Conservation (phyloP, 2,113 vertebrate species). For the Microtus richardsoni region DNA sequence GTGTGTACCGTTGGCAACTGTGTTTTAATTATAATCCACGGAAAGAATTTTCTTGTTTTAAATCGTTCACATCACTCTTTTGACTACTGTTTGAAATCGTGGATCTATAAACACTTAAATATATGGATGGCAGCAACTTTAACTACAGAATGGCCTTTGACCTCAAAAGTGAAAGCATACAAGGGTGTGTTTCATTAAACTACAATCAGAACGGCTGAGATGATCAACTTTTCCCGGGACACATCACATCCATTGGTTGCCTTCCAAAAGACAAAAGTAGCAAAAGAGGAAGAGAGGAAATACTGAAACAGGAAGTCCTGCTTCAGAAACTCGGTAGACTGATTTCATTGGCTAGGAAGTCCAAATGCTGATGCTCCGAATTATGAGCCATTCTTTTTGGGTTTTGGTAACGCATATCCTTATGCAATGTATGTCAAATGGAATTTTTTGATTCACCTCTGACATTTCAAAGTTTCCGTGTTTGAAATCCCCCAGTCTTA, state of each 20-base stretch:
- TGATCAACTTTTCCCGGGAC: conserved; percentile 54
- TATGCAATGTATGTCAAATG: conserved; percentile 96
- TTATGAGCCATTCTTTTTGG: conserved; percentile 98
- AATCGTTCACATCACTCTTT: conserved; percentile 73
- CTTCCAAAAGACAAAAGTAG: conserved; percentile 76
- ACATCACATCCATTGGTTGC: conserved; percentile 49
- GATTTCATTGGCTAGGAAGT: conserved; percentile 90
- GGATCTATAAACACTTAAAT: conserved; percentile 66
- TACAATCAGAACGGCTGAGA: conserved; percentile 54
- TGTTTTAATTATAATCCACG: conserved; percentile 42
- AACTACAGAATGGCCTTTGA: conserved; percentile 61
- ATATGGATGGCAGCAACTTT: conserved; percentile 73
- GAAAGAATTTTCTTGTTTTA: conserved; percentile 70
- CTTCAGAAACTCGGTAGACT: conserved; percentile 79
- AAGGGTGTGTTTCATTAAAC: conserved; percentile 64
- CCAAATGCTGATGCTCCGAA: conserved; percentile 97
- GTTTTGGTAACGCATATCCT: conserved; percentile 95
- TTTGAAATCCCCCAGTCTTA: conserved; percentile 96
- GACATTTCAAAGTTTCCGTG: conserved; percentile 96
- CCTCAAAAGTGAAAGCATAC: conserved; percentile 61
- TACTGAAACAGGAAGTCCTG: conserved; percentile 66
- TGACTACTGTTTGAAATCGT: conserved; percentile 73
- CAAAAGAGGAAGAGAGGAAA: conserved; percentile 77
- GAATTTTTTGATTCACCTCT: conserved; percentile 95
- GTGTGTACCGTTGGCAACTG: background rate